phyloP scores from a whole-genome alignment of 2,113 vertebrate genomes.

The Dolichallabes microphthalmus region DNA sequence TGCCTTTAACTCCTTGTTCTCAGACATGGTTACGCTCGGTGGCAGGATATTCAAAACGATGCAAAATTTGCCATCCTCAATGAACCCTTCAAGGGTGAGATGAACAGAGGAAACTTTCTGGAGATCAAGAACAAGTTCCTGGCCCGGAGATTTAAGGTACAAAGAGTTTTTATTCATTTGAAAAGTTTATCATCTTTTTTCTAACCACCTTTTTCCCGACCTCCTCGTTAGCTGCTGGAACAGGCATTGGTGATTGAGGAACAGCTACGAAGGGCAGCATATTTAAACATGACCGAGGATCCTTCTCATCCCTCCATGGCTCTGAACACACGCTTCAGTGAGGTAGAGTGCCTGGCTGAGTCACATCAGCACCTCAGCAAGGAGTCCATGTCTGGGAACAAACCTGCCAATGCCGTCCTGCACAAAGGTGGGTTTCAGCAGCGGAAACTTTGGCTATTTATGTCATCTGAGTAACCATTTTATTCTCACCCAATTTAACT shows the following conservation, averaged over 20 bases:
- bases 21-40: slow-evolving; percentile 97
- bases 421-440: slow-evolving; percentile 84
- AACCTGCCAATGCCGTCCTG: slow-evolving; percentile 95
- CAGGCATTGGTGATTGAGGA: slow-evolving; percentile 97
- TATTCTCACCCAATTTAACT: background rate
- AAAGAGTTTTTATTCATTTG: background rate
- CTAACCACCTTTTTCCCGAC: background rate
- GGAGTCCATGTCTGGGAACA: slow-evolving; percentile 96
- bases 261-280: slow-evolving; percentile 91
- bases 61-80: slow-evolving; percentile 96
- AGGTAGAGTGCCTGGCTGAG: slow-evolving; percentile 95
- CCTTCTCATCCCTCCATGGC: slow-evolving; percentile 97
- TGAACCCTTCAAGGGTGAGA: slow-evolving; percentile 96
- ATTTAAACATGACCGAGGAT: slow-evolving; percentile 97
- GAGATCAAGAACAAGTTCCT: slow-evolving; percentile 99
- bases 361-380: slow-evolving; percentile 97
- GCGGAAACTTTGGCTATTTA: background rate
- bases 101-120: slow-evolving; percentile 96
- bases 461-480: background rate
- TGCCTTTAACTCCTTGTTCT: slow-evolving; percentile 68
- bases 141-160: slow-evolving; percentile 94
- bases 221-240: slow-evolving; percentile 81
- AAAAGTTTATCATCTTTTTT: background rate
- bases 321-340: slow-evolving; percentile 93
- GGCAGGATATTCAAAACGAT: slow-evolving; percentile 99